Percentiles rank a stretch among this genome's conserved stretches.
Evolutionary conservation across 92 coral and sea anemone species (phyloP).

Genomic region (Phenganax marumi): DNA sequence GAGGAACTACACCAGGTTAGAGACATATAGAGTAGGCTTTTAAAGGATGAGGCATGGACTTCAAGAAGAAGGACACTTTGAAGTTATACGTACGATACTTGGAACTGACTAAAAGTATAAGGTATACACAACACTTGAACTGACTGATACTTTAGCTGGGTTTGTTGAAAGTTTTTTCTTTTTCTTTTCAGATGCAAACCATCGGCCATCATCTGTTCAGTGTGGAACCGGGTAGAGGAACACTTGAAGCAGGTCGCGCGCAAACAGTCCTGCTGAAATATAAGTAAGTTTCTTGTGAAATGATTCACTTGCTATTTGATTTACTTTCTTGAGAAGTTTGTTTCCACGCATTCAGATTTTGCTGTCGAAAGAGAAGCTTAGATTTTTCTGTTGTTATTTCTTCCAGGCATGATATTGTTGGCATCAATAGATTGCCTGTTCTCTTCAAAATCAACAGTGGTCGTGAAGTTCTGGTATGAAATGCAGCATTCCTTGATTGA

Average conservation of each 20-base stretch:
- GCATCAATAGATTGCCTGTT: constrained; percentile 84
- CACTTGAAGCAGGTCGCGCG: constrained; percentile 71
- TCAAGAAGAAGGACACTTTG: too few relatives aligned
- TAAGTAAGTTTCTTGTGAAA: constrained; percentile 53
- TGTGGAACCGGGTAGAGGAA: constrained; percentile 85
- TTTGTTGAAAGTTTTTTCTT: neutral
- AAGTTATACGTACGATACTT: too few relatives aligned
- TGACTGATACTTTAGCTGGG: neutral
- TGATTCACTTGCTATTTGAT: too few relatives aligned
- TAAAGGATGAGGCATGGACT: neutral
- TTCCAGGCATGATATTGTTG: constrained; percentile 74
- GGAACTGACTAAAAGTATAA: neutral
- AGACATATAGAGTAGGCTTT: neutral
- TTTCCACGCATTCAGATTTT: too few relatives aligned
- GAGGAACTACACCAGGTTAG: constrained; percentile 93
- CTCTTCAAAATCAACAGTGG: constrained; percentile 85
- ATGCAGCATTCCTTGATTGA: neutral
- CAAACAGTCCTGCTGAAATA: constrained; percentile 72
- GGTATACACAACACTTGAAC: too few relatives aligned
- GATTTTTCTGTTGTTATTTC: neutral
- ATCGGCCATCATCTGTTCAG: constrained; percentile 85
- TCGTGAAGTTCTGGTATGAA: constrained; percentile 83
- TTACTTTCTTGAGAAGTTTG: too few relatives aligned
- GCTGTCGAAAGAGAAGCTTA: neutral
- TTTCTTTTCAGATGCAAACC: constrained; percentile 78